Evolutionary conservation across 2,113 vertebrate genomes (phyloP), one percentile per base, ranked within the genome.

Genomic region (Mionectes macconnelli): DNA sequence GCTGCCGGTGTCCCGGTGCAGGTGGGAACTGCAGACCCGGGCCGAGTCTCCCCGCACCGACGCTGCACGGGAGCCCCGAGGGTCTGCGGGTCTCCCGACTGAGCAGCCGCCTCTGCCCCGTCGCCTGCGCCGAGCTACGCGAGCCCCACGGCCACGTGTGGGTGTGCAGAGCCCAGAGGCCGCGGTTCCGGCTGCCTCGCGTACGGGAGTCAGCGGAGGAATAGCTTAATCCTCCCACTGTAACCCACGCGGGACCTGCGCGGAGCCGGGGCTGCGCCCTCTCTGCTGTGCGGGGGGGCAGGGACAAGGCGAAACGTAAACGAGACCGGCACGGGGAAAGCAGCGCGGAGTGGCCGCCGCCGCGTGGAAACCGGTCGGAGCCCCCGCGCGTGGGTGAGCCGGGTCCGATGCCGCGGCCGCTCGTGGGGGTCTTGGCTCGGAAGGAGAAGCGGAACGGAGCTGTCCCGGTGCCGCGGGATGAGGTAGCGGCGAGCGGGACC

Each of bases 271-370:
- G 16, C 27, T 23, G 47, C 12, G 9, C 9, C 37, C 42, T 39
- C 22, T 14, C 12, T 17, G 56, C 33, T 4, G 60, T 10, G 88
- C 28, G 0, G 76, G 28, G 52, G 81, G 42, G 19, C 37, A 31
- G 9, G 30, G 20, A 63, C 14, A 40, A 49, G 25, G 52, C 8
- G 56, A 85, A 11, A 92, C 7, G n/a, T 67, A 95, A 96, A 96
- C 95, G 92, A 95, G 90, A 95, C 89, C 33, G 12, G 40, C 50
- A 33, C 56, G 39, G 52, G 20, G 70, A 74, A 85, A 87, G 83
- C 74, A 53, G 89, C 24, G n/a, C 24, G 37, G 42, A 66, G 86
- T n/a, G 9, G 24, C 13, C 12, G n/a, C 50, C 9, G 55, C 74
- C 21, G 47, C 10, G 37, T 20, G 19, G 50, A n/a, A 55, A 42